A percentile compares a stretch with the other conserved stretches of the same genome.
phyloP scores from a whole-genome alignment of 1,140 invertebrate species.

The Drosophila repletoides region DNA sequence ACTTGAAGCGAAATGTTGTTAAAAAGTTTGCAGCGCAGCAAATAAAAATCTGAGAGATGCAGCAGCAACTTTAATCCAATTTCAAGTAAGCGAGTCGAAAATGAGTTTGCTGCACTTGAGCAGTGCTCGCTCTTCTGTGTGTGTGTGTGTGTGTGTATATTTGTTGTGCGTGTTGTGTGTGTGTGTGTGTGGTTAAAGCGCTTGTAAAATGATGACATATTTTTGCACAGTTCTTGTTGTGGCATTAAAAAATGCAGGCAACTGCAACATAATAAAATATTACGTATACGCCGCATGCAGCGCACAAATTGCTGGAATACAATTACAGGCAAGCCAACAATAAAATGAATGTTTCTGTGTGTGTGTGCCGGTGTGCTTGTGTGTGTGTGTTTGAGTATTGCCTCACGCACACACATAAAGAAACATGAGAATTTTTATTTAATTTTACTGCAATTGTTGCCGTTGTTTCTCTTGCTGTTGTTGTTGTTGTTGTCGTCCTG shows the following conservation, averaged over 20 bases:
- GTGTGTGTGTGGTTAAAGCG: conserved; percentile 34
- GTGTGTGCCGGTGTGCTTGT: neutral
- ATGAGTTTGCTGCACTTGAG: conserved; percentile 48
- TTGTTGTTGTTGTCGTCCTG: conserved; percentile 19
- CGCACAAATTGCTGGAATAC: conserved; percentile 63
- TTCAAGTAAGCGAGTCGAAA: conserved; percentile 65
- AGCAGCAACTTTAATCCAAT: conserved; percentile 53
- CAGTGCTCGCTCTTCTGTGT: neutral
- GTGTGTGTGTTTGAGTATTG: conserved; percentile 16
- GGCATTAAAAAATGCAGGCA: conserved; percentile 43
- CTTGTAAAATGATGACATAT: conserved; percentile 59
- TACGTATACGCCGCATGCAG: conserved; percentile 46
- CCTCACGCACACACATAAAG: conserved; percentile 39
- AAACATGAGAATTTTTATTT: conserved; percentile 68
- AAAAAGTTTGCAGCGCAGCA: conserved; percentile 21
- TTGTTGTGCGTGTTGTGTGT: no score
- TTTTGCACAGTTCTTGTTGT: conserved; percentile 37
- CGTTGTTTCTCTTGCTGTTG: conserved; percentile 1
- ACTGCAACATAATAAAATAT: conserved; percentile 68
- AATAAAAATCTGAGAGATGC: conserved; percentile 39
- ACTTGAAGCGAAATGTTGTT: conserved; percentile 46
- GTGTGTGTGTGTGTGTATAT: no score
- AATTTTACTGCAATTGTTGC: conserved; percentile 51
- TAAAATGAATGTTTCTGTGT: conserved; percentile 2
- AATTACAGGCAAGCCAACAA: conserved; percentile 52